Percentiles rank a stretch among this genome's conserved stretches.
Evolutionary conservation across 2,113 vertebrate species (phyloP).

Genomic region (Nipponia nippon): DNA sequence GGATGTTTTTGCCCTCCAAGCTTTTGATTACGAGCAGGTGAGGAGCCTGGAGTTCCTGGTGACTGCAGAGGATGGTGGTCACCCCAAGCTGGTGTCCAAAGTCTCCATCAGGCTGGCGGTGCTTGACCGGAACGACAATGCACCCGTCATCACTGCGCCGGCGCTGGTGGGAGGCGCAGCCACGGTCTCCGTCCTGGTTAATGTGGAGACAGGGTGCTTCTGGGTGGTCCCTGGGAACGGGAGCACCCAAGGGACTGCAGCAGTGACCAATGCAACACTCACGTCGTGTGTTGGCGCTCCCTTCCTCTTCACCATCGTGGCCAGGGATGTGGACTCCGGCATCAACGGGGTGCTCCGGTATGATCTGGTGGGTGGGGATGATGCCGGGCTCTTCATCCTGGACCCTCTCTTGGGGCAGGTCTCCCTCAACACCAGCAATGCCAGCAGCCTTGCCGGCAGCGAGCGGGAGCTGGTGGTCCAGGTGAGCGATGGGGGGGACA

Average conservation of each 20-base stretch:
- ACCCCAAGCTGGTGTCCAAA: constrained; percentile 79
- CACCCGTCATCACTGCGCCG: constrained; percentile 79
- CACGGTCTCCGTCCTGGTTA: constrained; percentile 79
- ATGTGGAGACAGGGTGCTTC: constrained; percentile 73
- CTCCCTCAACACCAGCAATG: constrained; percentile 84
- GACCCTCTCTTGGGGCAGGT: constrained; percentile 79
- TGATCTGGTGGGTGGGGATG: constrained; percentile 69
- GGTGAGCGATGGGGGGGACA: constrained; percentile 81
- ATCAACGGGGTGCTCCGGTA: constrained; percentile 81
- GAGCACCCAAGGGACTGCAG: neutral
- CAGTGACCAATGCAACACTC: neutral
- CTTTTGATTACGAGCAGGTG: constrained; percentile 84
- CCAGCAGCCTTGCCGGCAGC: constrained; percentile 82
- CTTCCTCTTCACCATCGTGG: constrained; percentile 71
- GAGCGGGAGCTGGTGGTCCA: constrained; percentile 73
- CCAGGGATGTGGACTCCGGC: constrained; percentile 84
- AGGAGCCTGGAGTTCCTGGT: constrained; percentile 80
- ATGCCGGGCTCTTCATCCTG: constrained; percentile 75
- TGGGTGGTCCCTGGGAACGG: constrained; percentile 47
- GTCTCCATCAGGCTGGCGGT: constrained; percentile 78
- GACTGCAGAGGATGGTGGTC: constrained; percentile 82
- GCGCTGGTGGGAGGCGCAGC: constrained; percentile 75
- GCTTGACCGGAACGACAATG: constrained; percentile 87
- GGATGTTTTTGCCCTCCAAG: constrained; percentile 73
- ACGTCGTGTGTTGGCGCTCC: neutral